A percentile compares a stretch with the other conserved stretches of the same genome.
Evolutionary conservation across 2,888 invertebrate species (phyloP).

Genomic region (Dusona sp.): DNA sequence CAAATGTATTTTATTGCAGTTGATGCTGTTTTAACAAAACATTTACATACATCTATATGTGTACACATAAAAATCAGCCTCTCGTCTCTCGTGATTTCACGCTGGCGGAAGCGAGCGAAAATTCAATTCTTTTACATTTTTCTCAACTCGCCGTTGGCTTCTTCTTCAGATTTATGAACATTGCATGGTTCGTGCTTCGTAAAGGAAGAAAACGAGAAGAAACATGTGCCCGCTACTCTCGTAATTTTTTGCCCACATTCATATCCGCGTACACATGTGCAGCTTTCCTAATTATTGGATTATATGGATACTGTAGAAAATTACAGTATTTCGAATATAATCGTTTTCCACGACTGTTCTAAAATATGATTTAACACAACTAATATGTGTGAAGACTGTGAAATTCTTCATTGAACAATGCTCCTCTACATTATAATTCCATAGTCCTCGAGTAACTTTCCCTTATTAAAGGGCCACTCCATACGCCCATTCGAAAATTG

Average conservation of each 20-base stretch:
- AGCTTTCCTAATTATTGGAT: not conserved
- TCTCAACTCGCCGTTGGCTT: conserved; percentile 5
- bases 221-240: not conserved
- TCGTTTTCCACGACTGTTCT: not conserved
- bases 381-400: not conserved
- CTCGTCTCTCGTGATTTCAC: conserved; percentile 6
- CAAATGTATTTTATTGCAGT: conserved; percentile 37
- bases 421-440: not conserved
- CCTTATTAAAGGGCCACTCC: conserved; percentile 9
- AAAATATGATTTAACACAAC: not conserved
- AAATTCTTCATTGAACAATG: not conserved
- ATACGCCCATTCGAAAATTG: conserved; percentile 51
- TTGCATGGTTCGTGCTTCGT: conserved; percentile 9
- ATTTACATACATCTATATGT: not conserved
- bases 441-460: conserved; percentile 8
- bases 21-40: not conserved
- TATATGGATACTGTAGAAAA: conserved; percentile 1
- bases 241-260: not conserved
- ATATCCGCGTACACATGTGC: not conserved
- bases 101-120: conserved; percentile 2
- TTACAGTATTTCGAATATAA: not conserved
- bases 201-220: not conserved
- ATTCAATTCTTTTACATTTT: conserved; percentile 16
- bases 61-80: conserved; percentile 14
- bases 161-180: conserved; percentile 28